Evolutionary conservation across 2,888 invertebrate genomes (phyloP).

Genomic region (Eupithecia insigniata): DNA sequence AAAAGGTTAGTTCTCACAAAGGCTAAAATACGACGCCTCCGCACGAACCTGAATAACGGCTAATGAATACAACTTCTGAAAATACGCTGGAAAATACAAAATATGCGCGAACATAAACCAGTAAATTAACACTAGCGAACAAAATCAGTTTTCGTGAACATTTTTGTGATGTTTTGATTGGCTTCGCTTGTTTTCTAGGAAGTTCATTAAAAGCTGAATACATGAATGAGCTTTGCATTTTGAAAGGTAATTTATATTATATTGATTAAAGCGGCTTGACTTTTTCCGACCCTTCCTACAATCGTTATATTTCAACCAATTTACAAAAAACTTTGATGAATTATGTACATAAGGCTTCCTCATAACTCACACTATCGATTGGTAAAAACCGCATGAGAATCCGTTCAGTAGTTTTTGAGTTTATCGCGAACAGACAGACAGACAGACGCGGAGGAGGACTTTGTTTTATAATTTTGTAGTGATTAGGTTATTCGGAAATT

Average conservation of each 20-base stretch:
- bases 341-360: too few species aligned
- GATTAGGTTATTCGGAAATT: not conserved
- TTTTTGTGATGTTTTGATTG: not conserved
- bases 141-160: not conserved
- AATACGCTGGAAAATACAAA: slow-evolving; percentile 16
- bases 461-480: too few species aligned
- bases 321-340: too few species aligned
- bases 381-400: too few species aligned
- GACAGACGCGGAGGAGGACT: too few species aligned
- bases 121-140: slow-evolving; percentile 23
- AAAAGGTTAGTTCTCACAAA: slow-evolving; percentile 13
- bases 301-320: too few species aligned
- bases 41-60: slow-evolving; percentile 26
- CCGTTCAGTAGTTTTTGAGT: too few species aligned
- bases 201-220: slow-evolving; percentile 1
- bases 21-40: slow-evolving; percentile 20
- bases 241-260: not conserved
- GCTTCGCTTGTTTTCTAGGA: not conserved
- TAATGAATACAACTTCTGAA: slow-evolving; percentile 35
- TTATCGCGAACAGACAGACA: too few species aligned
- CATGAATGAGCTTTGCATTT: not conserved
- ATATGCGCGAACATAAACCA: slow-evolving; percentile 2
- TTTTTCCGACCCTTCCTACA: too few species aligned
- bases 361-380: too few species aligned
- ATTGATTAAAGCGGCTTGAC: too few species aligned